Percentiles rank a stretch among this genome's conserved stretches.
phyloP scores from a whole-genome alignment of 2,113 vertebrate genomes.

The Mungos mungo region DNA sequence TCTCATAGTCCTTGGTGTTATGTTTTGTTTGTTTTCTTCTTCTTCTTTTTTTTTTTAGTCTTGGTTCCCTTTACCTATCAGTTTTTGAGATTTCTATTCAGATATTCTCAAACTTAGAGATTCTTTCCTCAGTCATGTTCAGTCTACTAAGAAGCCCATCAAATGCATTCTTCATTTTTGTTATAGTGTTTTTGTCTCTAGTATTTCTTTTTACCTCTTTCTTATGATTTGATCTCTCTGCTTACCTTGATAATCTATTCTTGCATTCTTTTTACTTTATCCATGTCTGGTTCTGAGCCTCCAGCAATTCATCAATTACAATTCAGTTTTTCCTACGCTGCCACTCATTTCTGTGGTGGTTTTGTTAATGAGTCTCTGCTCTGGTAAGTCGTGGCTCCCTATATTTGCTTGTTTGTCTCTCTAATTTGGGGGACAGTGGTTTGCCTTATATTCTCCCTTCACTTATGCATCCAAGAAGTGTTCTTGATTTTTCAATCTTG shows the following conservation, averaged over 20 bases:
- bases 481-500: neutral
- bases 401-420: neutral
- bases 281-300: neutral
- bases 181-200: neutral
- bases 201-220: neutral
- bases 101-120: neutral
- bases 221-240: neutral
- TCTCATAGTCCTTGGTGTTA: neutral
- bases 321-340: neutral
- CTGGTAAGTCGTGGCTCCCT: neutral
- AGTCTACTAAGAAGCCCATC: neutral
- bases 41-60: neutral
- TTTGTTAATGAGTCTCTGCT: neutral
- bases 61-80: neutral
- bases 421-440: neutral
- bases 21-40: neutral
- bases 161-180: neutral
- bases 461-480: neutral
- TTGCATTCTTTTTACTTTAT: neutral
- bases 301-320: neutral
- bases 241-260: neutral
- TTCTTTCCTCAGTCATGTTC: neutral
- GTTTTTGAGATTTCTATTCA: neutral
- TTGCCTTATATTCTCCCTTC: neutral
- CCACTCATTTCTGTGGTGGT: neutral